These are phyloP conservation scores for Pseudomyrmex sp. DNA, from an alignment of 1,140 invertebrate species.

Conservation along the genomic window DNA sequence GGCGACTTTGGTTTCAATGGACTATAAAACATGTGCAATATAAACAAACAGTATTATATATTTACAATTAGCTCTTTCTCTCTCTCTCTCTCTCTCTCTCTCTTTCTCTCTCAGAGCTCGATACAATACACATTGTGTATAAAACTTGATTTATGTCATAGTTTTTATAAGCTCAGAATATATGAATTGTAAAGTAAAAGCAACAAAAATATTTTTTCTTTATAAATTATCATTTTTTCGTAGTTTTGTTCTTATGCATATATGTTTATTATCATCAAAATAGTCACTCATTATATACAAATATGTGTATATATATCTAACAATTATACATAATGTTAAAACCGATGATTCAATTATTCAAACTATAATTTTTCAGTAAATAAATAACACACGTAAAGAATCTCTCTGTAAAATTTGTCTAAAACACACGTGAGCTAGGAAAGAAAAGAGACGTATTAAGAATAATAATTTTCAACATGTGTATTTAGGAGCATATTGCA, in stretches of 20 bases:
- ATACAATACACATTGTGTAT: not conserved
- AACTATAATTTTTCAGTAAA: not conserved
- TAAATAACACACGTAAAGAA: not conserved
- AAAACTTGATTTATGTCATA: not conserved
- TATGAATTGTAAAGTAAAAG: conserved; percentile 13
- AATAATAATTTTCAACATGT: conserved; percentile 11
- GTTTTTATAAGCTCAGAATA: not conserved
- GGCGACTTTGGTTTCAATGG: conserved; percentile 82
- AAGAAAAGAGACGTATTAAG: conserved; percentile 11
- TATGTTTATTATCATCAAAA: not conserved
- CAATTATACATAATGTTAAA: not conserved
- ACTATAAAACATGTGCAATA: conserved; percentile 78
- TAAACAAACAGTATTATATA: conserved; percentile 50
- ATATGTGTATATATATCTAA: not conserved
- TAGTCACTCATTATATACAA: not conserved
- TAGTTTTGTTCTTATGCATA: not conserved
- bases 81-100: not conserved
- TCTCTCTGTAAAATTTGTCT: not conserved
- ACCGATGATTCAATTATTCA: conserved; percentile 8
- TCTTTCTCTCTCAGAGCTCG: not conserved
- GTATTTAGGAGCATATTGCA: not conserved
- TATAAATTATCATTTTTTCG: not conserved
- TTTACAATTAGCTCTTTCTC: conserved; percentile 10
- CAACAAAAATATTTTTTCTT: not conserved
- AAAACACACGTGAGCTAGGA: not conserved